A percentile compares a stretch with the other conserved stretches of the same genome.
phyloP scores from a whole-genome alignment of 2,113 vertebrate species.

The Puma concolor region DNA sequence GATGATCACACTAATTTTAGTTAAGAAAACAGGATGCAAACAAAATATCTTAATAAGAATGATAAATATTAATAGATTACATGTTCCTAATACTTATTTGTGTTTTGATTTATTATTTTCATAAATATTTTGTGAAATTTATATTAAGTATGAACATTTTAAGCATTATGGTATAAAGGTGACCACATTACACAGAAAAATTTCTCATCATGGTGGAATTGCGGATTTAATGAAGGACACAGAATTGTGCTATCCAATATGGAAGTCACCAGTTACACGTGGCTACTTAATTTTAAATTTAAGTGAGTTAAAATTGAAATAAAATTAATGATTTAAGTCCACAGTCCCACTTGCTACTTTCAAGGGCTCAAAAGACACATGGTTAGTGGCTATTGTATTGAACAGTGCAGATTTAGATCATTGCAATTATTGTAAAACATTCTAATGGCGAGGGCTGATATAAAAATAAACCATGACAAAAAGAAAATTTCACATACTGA shows the following conservation, averaged over 20 bases:
- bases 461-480: background rate
- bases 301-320: background rate
- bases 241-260: background rate
- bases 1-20: background rate
- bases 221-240: background rate
- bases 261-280: background rate
- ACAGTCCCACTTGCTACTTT: background rate
- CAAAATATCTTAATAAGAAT: background rate
- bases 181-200: background rate
- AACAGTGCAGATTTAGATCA: background rate
- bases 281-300: background rate
- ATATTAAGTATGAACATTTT: background rate
- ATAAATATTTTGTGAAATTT: background rate
- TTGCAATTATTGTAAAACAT: background rate
- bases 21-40: background rate
- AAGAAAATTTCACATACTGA: background rate
- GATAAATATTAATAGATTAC: background rate
- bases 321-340: background rate
- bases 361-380: background rate
- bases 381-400: background rate
- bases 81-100: background rate
- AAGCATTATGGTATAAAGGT: background rate
- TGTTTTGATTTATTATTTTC: background rate
- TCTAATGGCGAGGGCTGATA: background rate
- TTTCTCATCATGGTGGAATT: background rate